phyloP scores from a whole-genome alignment of 2,888 invertebrate genomes.

The Mesopsocus fuscifrons region DNA sequence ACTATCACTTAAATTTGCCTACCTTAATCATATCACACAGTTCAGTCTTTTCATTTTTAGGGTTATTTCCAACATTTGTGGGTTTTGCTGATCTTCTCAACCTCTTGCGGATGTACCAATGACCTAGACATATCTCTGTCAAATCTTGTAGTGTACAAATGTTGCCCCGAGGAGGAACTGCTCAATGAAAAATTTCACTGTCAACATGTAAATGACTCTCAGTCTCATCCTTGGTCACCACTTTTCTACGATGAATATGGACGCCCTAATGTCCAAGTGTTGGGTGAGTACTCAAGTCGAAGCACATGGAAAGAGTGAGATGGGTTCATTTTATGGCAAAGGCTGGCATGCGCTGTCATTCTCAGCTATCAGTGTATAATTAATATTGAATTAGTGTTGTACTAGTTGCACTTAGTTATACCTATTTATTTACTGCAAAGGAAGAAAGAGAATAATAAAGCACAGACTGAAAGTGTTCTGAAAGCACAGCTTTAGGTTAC shows the following conservation, averaged over 20 bases:
- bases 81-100: not conserved
- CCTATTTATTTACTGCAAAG: no score
- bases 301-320: not conserved
- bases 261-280: constrained; percentile 30
- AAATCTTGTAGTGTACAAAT: not conserved
- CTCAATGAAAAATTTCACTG: constrained; percentile 3
- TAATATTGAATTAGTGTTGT: no score
- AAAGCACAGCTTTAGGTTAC: no score
- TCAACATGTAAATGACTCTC: constrained; percentile 6
- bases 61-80: constrained; percentile 1
- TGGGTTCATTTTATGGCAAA: no score
- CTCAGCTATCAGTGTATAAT: no score
- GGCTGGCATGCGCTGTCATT: no score
- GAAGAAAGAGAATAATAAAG: no score
- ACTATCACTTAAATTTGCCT: no score
- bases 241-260: constrained; percentile 44
- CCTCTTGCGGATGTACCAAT: not conserved
- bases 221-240: constrained; percentile 31
- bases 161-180: constrained; percentile 6
- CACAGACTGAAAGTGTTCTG: no score
- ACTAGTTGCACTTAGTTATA: no score
- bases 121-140: not conserved
- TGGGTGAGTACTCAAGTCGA: constrained; percentile 21
- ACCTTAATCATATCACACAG: no score
- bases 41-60: no score